Base-by-base conservation (phyloP, 2,113 vertebrate species). In the Perca flavescens region DNA sequence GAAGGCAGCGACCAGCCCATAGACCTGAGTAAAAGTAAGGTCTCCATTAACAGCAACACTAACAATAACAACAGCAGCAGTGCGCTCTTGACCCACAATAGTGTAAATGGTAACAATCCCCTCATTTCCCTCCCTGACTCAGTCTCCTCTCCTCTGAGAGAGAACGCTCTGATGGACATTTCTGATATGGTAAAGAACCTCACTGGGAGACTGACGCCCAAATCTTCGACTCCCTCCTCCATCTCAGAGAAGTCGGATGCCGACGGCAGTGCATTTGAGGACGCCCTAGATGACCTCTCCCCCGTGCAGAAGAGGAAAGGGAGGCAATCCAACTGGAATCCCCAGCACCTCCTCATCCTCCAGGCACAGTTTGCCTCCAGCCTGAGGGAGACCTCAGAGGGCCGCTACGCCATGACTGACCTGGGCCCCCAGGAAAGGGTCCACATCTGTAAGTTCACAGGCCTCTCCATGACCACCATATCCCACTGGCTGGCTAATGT, bases 401-500 rank as follows among this genome's bases (percentile, higher is more conserved):
- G 98, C 72, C 98, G 99, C 88, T 99, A 97, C 54, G 96, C 99
- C 90, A 97, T 99, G 96, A 97, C 98, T n/a, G 98, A 99, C 96
- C 93, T 99, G 73, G 97, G 98, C 85, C 98, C 98, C 40, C 98
- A 99, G 94, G 98, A 99, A 95, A 96, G 98, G 91, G 98, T 99
- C 92, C 98, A 99, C 95, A 98, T 99, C 95, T 99, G 98, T 93
- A 99, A 99, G 95, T 99, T 99, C 96, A 99, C 98, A 15, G 98
- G 98, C 92, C 98, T 99, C 85, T 99, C 98, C 83, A 99, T 99
- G 98, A 99, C 98, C 90, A 99, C 98, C 93, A 99, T 99, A 94
- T 99, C 98, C 93, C 98, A 99, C 95, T 99, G 98, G 98, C 95
- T 99, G 94, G 98, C 98, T 92, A 99, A 99, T 80, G 98, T 99